A percentile compares a stretch with the other conserved stretches of the same genome.
phyloP scores from a whole-genome alignment of 2,888 invertebrate genomes.

The Oscheius sp. region DNA sequence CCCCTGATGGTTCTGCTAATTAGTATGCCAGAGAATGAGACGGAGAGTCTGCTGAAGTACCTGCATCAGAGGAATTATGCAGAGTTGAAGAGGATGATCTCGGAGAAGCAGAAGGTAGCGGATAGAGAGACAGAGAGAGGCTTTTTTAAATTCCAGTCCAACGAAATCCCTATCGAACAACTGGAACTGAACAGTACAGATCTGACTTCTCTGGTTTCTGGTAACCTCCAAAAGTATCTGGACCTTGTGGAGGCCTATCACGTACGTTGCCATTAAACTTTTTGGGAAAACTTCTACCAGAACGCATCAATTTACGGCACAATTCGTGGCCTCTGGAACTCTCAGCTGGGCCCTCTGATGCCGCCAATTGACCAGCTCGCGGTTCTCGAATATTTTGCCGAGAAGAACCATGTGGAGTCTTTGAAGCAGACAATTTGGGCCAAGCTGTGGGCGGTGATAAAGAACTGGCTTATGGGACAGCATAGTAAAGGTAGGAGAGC shows the following conservation, averaged over 20 bases:
- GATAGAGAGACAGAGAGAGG: not conserved
- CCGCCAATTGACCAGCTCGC: slow-evolving; percentile 57
- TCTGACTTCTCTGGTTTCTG: slow-evolving; percentile 7
- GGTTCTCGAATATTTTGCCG: slow-evolving; percentile 53
- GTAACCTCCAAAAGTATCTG: slow-evolving; percentile 38
- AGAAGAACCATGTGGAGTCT: slow-evolving; percentile 46
- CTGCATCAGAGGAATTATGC: slow-evolving; percentile 48
- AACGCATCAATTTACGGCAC: slow-evolving; percentile 57
- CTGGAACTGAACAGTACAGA: slow-evolving; percentile 39
- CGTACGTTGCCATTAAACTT: slow-evolving; percentile 36
- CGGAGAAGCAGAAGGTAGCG: slow-evolving; percentile 41
- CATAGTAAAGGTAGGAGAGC: not conserved
- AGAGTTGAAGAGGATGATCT: slow-evolving; percentile 50
- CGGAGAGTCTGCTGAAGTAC: slow-evolving; percentile 41
- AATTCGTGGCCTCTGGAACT: slow-evolving; percentile 52
- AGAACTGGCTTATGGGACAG: slow-evolving; percentile 38
- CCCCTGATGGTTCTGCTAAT: slow-evolving; percentile 49
- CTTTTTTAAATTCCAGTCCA: slow-evolving; percentile 17
- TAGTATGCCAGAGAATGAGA: slow-evolving; percentile 46
- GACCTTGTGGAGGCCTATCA: slow-evolving; percentile 51
- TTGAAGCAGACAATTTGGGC: slow-evolving; percentile 54
- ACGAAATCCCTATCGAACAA: slow-evolving; percentile 18
- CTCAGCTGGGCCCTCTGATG: slow-evolving; percentile 49
- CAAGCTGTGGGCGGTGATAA: slow-evolving; percentile 31
- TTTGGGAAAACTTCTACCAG: slow-evolving; percentile 24